Conservation (phyloP, 2,797 vertebrate genomes). For the Ataeniobius toweri region DNA sequence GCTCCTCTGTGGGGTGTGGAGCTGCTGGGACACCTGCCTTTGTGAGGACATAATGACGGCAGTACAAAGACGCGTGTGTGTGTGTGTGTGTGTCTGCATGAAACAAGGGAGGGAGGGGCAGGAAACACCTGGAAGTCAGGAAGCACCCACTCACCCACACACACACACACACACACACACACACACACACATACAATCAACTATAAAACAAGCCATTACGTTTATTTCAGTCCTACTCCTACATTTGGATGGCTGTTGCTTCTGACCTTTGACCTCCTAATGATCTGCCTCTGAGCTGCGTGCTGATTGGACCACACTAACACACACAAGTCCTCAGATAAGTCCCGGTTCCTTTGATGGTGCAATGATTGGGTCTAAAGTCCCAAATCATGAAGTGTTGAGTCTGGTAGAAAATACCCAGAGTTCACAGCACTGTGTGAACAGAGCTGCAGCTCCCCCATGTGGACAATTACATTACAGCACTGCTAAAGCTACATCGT, state of each 20-base stretch:
- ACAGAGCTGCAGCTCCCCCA: constrained; percentile 15
- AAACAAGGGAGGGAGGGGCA: constrained; percentile 11
- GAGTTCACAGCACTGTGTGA: not conserved
- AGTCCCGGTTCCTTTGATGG: no score
- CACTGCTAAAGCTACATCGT: not conserved
- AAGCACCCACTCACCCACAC: not conserved
- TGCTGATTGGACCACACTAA: not conserved
- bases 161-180: constrained; percentile 8
- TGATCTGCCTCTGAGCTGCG: not conserved
- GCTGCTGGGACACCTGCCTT: not conserved
- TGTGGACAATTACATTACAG: constrained; percentile 19
- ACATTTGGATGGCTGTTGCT: not conserved
- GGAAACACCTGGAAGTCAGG: constrained; percentile 51
- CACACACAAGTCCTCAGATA: no score
- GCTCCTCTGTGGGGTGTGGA: not conserved
- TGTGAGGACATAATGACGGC: not conserved
- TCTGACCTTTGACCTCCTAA: not conserved
- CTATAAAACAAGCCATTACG: not conserved
- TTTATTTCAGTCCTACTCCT: not conserved
- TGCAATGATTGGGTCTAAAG: not conserved
- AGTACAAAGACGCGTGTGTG: not conserved
- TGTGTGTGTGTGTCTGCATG: not conserved
- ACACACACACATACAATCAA: not conserved
- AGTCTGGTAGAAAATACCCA: constrained; percentile 3
- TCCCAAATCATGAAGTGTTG: not conserved